These are phyloP conservation scores for Larimichthys crocea DNA, from an alignment of 2,113 vertebrate genomes.

Conservation along the genomic window DNA sequence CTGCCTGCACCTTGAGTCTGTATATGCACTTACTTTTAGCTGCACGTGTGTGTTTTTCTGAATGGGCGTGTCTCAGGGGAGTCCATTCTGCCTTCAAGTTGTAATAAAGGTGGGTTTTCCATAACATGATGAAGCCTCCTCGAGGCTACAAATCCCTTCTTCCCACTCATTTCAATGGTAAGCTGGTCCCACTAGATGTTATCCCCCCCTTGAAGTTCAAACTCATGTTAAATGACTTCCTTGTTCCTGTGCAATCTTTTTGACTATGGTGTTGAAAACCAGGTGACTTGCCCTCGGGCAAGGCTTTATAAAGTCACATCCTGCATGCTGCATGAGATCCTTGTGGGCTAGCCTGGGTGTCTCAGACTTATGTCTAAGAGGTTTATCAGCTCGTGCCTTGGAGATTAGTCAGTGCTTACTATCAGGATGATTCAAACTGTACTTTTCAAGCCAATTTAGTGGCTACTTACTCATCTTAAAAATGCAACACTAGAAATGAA, in stretches of 20 bases:
- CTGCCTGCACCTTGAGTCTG: conserved; percentile 1
- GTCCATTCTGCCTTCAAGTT: conserved; percentile 44
- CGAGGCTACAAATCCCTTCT: conserved; percentile 53
- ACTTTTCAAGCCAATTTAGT: conserved; percentile 47
- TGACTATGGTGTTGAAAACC: conserved; percentile 75
- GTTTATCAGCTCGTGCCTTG: conserved; percentile 73
- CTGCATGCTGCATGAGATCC: conserved; percentile 74
- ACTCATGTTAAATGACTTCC: conserved; percentile 78
- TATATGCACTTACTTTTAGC: background rate
- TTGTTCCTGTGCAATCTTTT: conserved; percentile 79
- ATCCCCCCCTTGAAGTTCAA: conserved; percentile 67
- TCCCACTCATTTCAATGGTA: conserved; percentile 64
- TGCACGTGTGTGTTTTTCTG: conserved; percentile 17
- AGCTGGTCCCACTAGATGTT: conserved; percentile 58
- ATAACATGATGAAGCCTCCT: conserved; percentile 52
- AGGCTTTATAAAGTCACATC: conserved; percentile 79
- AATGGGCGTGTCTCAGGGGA: conserved; percentile 26
- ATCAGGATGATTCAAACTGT: conserved; percentile 61
- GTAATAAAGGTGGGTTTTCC: conserved; percentile 66
- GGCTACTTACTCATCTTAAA: conserved; percentile 11
- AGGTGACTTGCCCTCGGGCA: conserved; percentile 79
- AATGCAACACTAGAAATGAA: conserved; percentile 38
- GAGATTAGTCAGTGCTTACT: conserved; percentile 74
- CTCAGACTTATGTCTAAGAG: conserved; percentile 75
- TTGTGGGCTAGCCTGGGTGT: conserved; percentile 67